Conservation (phyloP, 92 coral and sea anemone genomes). For the Phenganax stokvisi region DNA sequence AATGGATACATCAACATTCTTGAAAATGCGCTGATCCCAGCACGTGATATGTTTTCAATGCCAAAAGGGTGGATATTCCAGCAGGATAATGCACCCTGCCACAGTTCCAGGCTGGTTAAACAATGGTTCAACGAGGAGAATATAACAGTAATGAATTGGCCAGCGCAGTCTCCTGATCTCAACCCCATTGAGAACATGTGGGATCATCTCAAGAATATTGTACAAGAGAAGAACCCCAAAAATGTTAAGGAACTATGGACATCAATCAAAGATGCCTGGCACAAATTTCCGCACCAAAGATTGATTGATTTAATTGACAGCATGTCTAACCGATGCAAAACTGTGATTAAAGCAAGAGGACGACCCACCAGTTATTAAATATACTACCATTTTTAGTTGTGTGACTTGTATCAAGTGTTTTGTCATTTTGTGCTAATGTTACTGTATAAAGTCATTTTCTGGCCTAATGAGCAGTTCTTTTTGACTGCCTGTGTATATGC, state of each 20-base stretch:
- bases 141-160: slow-evolving; percentile 1
- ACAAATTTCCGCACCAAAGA: not conserved
- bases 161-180: slow-evolving; percentile 19
- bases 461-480: too few relatives aligned
- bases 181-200: slow-evolving; percentile 14
- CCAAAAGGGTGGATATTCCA: slow-evolving; percentile 3
- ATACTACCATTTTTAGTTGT: not conserved
- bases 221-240: slow-evolving; percentile 7
- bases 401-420: not conserved
- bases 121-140: slow-evolving; percentile 9
- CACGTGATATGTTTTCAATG: not conserved
- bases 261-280: not conserved
- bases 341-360: not conserved
- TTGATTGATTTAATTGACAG: not conserved
- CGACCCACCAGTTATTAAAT: not conserved
- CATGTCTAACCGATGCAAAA: slow-evolving; percentile 4
- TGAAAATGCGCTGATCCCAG: not conserved
- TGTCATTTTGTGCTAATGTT: too few relatives aligned
- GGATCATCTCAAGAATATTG: not conserved
- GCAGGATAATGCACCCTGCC: slow-evolving; percentile 17
- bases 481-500: too few relatives aligned
- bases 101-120: not conserved
- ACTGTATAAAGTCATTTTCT: too few relatives aligned
- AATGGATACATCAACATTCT: slow-evolving; percentile 9
- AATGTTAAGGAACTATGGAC: slow-evolving; percentile 3